Conservation (phyloP, 1,140 invertebrate species). For the Diploscapter pachys region DNA sequence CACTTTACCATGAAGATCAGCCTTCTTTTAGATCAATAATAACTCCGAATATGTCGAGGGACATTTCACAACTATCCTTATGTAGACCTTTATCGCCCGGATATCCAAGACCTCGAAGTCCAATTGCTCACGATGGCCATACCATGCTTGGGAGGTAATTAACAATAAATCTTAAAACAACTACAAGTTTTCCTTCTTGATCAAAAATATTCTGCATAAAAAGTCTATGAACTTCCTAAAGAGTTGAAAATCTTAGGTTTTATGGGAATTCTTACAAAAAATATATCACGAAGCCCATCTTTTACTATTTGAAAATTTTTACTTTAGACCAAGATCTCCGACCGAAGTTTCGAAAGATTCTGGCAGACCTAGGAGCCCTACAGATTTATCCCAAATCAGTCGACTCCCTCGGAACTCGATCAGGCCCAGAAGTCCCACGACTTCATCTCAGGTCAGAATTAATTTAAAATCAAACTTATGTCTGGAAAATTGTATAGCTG, state of each 20-base stretch:
- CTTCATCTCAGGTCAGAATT: conserved; percentile 1
- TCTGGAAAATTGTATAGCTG: too few relatives aligned
- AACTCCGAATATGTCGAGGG: conserved; percentile 40
- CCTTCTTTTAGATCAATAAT: conserved; percentile 24
- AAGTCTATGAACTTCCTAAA: too few relatives aligned
- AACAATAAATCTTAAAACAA: neutral
- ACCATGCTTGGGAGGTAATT: conserved; percentile 2
- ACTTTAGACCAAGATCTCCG: conserved; percentile 17
- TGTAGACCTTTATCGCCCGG: conserved; percentile 18
- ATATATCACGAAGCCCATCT: neutral
- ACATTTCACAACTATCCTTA: conserved; percentile 34
- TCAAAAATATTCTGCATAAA: too few relatives aligned
- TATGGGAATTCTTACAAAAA: neutral
- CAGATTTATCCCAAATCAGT: conserved; percentile 25
- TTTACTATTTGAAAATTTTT: neutral
- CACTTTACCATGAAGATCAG: neutral
- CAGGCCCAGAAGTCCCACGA: conserved; percentile 29
- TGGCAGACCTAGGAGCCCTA: conserved; percentile 27
- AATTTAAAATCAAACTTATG: too few relatives aligned
- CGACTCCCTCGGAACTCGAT: neutral
- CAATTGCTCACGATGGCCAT: conserved; percentile 12
- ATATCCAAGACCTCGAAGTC: conserved; percentile 18
- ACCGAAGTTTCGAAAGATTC: conserved; percentile 30
- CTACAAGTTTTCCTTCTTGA: neutral
- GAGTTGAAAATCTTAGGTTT: too few relatives aligned